phyloP scores from a whole-genome alignment of 2,888 invertebrate species.

The Pterostichus niger region DNA sequence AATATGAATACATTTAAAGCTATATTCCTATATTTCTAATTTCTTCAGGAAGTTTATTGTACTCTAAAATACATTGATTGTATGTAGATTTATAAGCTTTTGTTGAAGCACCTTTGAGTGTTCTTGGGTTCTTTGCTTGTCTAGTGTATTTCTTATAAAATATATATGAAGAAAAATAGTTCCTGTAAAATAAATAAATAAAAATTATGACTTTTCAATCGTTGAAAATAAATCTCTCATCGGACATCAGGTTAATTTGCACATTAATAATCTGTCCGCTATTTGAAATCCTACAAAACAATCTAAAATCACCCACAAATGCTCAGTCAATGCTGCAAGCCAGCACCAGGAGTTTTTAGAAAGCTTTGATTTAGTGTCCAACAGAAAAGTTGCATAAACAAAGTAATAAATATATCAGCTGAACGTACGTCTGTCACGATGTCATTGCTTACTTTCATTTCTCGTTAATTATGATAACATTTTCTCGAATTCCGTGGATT shows the following conservation, averaged over 20 bases:
- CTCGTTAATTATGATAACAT: conserved; percentile 58
- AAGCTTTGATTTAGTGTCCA: conserved; percentile 45
- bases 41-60: no score
- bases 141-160: no score
- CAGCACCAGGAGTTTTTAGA: not conserved
- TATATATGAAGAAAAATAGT: no score
- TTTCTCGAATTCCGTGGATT: conserved; percentile 44
- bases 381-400: conserved; percentile 53
- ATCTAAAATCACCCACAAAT: conserved; percentile 19
- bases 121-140: no score
- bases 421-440: conserved; percentile 42
- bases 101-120: no score
- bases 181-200: no score
- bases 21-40: no score
- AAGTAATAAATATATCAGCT: conserved; percentile 62
- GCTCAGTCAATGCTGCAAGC: not conserved
- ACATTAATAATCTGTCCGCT: not conserved
- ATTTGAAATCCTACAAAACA: not conserved
- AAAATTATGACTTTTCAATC: no score
- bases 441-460: conserved; percentile 60
- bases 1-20: no score
- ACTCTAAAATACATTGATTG: no score
- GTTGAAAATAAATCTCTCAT: no score
- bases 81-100: no score
- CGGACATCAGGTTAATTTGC: not conserved